Base-by-base conservation (phyloP, 2,113 vertebrate species). In the Carassius auratus region DNA sequence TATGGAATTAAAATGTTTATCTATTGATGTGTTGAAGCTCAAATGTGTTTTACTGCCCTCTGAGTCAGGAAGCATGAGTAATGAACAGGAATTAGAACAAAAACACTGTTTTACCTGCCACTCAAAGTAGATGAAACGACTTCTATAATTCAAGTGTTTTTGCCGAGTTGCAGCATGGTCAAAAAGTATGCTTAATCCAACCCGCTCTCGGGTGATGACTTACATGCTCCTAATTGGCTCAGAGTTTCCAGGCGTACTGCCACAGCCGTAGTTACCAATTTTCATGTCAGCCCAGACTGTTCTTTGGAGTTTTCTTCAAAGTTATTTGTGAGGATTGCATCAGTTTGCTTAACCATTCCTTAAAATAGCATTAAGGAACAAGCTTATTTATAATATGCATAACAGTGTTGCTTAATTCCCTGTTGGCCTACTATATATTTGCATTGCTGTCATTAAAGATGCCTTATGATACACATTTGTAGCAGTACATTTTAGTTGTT, bases 291-390 rank as follows among this genome's bases (percentile, higher is more conserved):
- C 19, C 21, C 48, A 74, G 48, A 52, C n/a, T 50, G 19, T 66
- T 82, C 75, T 61, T 84, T 21, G 23, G 42, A 50, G 75, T 73
- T 62, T 75, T 75, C 42, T 26, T 75, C 42, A 75, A 75, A 42
- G 42, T 80, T 64, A 64, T 64, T 45, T 23, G 36, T 14, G n/a
- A 59, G 77, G 21, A 62, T 79, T 62, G 57, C 57, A 79, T 79
- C 57, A 64, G 36, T 45, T 62, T 23, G n/a, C n/a, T 45, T 36
- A 8, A 30, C 30, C 9, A 2, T 42, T 42, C 69, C 69, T 73
- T 73, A 73, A 45, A 73, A 73, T 45, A 73, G 38, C 69, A n/a
- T 73, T 73, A n/a, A 12, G 17, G 36, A 73, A 42, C 69, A 73
- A 73, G 19, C 69, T 73, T 10, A 73, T 73, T 62, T 73, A 38